A percentile compares a stretch with the other conserved stretches of the same genome.
These are phyloP conservation scores for Pyrochroa serraticornis DNA, from an alignment of 2,888 invertebrate genomes.

Conservation along the genomic window DNA sequence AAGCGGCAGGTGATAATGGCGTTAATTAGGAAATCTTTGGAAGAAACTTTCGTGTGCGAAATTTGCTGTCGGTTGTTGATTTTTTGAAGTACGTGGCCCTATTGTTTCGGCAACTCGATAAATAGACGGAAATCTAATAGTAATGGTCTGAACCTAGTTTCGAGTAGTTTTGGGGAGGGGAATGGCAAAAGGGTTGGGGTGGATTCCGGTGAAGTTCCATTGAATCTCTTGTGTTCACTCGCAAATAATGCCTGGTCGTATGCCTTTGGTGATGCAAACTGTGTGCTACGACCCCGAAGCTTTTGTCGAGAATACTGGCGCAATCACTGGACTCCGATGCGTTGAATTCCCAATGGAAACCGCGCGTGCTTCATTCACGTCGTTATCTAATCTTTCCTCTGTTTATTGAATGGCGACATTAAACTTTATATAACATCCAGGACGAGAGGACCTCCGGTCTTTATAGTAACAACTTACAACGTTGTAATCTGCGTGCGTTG, in stretches of 20 bases:
- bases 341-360: slow-evolving; percentile 29
- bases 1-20: too few species aligned
- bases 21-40: too few species aligned
- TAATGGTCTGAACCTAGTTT: too few species aligned
- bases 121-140: too few species aligned
- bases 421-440: slow-evolving; percentile 23
- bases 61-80: too few species aligned
- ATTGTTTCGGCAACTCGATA: too few species aligned
- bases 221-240: not conserved
- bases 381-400: slow-evolving; percentile 40
- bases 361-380: slow-evolving; percentile 28
- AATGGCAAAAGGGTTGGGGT: not conserved
- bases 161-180: too few species aligned
- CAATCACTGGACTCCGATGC: slow-evolving; percentile 29
- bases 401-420: slow-evolving; percentile 35
- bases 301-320: slow-evolving; percentile 14
- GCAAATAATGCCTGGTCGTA: too few species aligned
- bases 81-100: too few species aligned
- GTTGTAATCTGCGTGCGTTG: too few species aligned
- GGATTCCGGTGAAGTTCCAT: slow-evolving; percentile 3
- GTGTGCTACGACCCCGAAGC: slow-evolving; percentile 8
- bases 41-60: too few species aligned
- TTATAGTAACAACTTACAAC: too few species aligned
- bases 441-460: not conserved
- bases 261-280: not conserved